phyloP scores from a whole-genome alignment of 2,888 invertebrate species.

The Scaptomyza tumidula region DNA sequence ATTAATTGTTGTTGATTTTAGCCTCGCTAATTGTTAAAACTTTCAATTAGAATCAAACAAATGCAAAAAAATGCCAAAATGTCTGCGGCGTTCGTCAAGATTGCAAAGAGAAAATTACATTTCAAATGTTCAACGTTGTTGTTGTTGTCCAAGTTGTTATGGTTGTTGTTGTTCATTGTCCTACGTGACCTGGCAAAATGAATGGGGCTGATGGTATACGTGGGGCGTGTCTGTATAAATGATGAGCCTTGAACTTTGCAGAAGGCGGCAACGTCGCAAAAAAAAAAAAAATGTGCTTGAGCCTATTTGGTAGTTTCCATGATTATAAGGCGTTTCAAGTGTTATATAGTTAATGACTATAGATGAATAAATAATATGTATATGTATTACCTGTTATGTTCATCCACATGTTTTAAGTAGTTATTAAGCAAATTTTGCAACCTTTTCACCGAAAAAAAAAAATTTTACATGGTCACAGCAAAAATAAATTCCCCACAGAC shows the following conservation, averaged over 20 bases:
- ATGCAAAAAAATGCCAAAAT: slow-evolving; percentile 39
- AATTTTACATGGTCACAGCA: slow-evolving; percentile 42
- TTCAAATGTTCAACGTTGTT: slow-evolving; percentile 52
- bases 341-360: slow-evolving; percentile 62
- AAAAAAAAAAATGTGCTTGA: slow-evolving; percentile 22
- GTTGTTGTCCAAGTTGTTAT: slow-evolving; percentile 11
- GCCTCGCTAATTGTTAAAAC: slow-evolving; percentile 64
- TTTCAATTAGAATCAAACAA: slow-evolving; percentile 61
- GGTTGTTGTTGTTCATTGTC: slow-evolving; percentile 29
- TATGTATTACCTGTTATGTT: background rate
- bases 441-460: slow-evolving; percentile 72
- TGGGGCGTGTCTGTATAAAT: slow-evolving; percentile 32
- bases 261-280: slow-evolving; percentile 3
- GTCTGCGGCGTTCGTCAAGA: slow-evolving; percentile 35
- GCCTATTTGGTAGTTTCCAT: slow-evolving; percentile 44
- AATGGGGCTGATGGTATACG: slow-evolving; percentile 28
- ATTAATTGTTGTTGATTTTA: background rate
- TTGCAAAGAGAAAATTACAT: slow-evolving; percentile 62
- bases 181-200: slow-evolving; percentile 72
- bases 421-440: slow-evolving; percentile 71
- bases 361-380: slow-evolving; percentile 43
- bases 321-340: slow-evolving; percentile 66
- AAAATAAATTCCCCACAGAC: slow-evolving; percentile 13
- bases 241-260: slow-evolving; percentile 67
- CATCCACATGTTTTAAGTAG: slow-evolving; percentile 53